phyloP scores from a whole-genome alignment of 1,140 invertebrate species.

The Ostrea denselamellosa region DNA sequence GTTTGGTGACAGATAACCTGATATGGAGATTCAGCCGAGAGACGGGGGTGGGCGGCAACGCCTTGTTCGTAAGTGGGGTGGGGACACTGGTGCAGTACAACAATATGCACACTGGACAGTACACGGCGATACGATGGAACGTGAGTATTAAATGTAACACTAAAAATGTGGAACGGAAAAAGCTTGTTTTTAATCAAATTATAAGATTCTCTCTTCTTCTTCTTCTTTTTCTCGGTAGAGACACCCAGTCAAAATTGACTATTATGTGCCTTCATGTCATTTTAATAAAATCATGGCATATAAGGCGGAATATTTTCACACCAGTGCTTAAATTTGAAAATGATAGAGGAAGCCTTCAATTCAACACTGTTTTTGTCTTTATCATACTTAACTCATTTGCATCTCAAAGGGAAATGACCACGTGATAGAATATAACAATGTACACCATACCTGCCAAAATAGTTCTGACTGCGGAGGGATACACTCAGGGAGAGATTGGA shows the following conservation, averaged over 20 bases:
- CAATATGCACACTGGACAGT: conserved; percentile 59
- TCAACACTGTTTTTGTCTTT: too few relatives aligned
- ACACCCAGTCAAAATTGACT: too few relatives aligned
- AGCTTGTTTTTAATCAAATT: too few relatives aligned
- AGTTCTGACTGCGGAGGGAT: conserved; percentile 68
- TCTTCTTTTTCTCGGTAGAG: too few relatives aligned
- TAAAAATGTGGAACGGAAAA: too few relatives aligned
- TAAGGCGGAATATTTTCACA: too few relatives aligned
- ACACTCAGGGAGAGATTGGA: conserved; percentile 66
- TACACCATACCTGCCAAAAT: conserved; percentile 64
- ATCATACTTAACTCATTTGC: background rate
- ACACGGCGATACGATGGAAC: conserved; percentile 59
- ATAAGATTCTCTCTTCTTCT: too few relatives aligned
- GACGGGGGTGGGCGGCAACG: conserved; percentile 47
- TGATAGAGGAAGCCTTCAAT: too few relatives aligned
- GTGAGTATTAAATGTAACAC: conserved; percentile 30
- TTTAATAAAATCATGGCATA: too few relatives aligned
- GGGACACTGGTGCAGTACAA: conserved; percentile 55
- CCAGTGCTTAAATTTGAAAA: too few relatives aligned
- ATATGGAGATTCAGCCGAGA: conserved; percentile 55
- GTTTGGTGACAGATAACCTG: conserved; percentile 57
- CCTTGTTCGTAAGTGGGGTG: conserved; percentile 50
- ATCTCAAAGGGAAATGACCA: conserved; percentile 68
- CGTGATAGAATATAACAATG: conserved; percentile 66
- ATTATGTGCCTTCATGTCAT: too few relatives aligned